Evolutionary conservation across 2,888 invertebrate species (phyloP).

Genomic region (Fragum whitleyi): DNA sequence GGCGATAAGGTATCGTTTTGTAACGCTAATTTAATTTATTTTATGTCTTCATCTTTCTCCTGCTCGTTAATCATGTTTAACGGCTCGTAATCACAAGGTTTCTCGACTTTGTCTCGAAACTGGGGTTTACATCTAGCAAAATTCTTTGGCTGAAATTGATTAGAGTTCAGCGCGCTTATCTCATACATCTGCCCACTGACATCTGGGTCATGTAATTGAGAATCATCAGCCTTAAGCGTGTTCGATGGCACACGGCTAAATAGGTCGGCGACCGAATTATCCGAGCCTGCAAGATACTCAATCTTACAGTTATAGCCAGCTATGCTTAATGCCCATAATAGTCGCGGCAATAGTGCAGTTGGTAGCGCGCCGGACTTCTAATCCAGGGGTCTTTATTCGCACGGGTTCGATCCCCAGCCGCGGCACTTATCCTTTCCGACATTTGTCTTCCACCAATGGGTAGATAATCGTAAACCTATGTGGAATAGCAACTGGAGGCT

Average conservation of each 20-base stretch:
- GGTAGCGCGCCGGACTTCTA: too few species aligned
- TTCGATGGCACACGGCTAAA: not conserved
- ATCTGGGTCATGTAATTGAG: not conserved
- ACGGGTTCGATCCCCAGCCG: too few species aligned
- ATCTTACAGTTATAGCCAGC: conserved; percentile 52
- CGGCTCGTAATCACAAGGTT: not conserved
- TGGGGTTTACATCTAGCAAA: not conserved
- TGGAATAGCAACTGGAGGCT: too few species aligned
- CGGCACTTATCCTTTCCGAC: too few species aligned
- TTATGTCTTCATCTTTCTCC: conserved; percentile 18
- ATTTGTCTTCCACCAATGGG: too few species aligned
- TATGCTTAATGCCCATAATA: conserved; percentile 51
- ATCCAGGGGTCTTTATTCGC: too few species aligned
- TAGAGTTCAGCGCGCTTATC: not conserved
- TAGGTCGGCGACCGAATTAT: not conserved
- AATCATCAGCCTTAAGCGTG: not conserved
- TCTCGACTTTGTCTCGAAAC: not conserved
- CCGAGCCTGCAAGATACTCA: conserved; percentile 37
- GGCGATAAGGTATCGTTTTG: not conserved
- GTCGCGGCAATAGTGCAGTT: too few species aligned
- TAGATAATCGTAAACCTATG: too few species aligned
- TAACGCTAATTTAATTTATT: conserved; percentile 7
- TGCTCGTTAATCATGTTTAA: conserved; percentile 15
- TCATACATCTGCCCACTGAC: not conserved
- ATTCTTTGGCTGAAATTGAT: not conserved